Percentiles rank a stretch among this genome's conserved stretches.
Evolutionary conservation across 2,113 vertebrate genomes (phyloP).

Genomic region (Psettodes erumei): DNA sequence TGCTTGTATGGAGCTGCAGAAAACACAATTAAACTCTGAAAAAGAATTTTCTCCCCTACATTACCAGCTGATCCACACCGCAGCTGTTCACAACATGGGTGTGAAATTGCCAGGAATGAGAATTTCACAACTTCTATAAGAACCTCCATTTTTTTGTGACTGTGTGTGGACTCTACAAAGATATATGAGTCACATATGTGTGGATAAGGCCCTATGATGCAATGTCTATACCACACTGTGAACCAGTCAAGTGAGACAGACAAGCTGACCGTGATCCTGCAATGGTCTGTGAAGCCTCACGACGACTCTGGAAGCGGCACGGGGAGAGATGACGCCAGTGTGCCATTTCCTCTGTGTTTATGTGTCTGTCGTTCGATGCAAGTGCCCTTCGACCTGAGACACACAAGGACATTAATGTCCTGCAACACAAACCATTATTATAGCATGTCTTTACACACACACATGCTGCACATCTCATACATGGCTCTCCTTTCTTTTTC

Average conservation of each 20-base stretch:
- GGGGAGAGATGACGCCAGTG: slow-evolving; percentile 4
- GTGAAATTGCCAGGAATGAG: slow-evolving; percentile 38
- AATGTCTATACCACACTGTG: neutral
- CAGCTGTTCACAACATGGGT: slow-evolving; percentile 52
- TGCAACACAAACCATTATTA: neutral
- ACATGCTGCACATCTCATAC: slow-evolving; percentile 3
- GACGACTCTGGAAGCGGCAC: neutral
- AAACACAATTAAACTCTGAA: slow-evolving; percentile 15
- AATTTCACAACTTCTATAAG: slow-evolving; percentile 29
- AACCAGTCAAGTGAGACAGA: slow-evolving; percentile 15
- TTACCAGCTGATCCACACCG: slow-evolving; percentile 14
- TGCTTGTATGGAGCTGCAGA: neutral
- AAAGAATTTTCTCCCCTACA: neutral
- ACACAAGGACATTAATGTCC: neutral
- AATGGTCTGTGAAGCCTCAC: slow-evolving; percentile 3
- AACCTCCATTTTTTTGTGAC: neutral
- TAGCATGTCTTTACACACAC: neutral
- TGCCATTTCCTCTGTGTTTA: slow-evolving; percentile 6
- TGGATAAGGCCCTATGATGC: slow-evolving; percentile 23
- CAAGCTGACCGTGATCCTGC: slow-evolving; percentile 1
- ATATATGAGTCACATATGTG: slow-evolving; percentile 36
- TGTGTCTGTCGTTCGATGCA: neutral
- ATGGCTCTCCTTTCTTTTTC: slow-evolving; percentile 3
- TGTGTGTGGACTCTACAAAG: too few relatives aligned
- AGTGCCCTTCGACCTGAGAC: slow-evolving; percentile 14